Evolutionary conservation across 2,797 vertebrate species (phyloP).

Genomic region (Aythya fuligula): DNA sequence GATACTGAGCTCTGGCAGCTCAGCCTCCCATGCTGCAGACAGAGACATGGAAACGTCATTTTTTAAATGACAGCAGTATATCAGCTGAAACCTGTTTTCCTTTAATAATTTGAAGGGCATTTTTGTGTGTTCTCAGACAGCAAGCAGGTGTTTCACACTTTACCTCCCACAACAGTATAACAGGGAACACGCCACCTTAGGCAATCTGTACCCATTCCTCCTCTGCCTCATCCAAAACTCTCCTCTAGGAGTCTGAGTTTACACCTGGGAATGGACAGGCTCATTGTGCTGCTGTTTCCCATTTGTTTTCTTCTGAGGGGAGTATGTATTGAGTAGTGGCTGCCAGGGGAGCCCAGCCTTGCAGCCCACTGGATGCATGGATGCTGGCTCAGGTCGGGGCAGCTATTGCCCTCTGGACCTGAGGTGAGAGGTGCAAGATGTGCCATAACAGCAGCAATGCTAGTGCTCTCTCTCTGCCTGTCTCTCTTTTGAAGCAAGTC

Average conservation of each 20-base stretch:
- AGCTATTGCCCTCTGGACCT: fast-evolving
- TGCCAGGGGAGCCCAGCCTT: neutral
- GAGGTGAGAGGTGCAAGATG: neutral
- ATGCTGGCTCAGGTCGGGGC: neutral
- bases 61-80: neutral
- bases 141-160: neutral
- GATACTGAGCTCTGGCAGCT: neutral
- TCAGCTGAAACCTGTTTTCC: neutral
- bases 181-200: neutral
- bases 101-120: neutral
- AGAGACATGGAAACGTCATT: neutral
- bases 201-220: neutral
- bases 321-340: neutral
- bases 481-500: constrained; percentile 27
- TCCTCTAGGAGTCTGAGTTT: neutral
- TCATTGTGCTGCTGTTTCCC: neutral
- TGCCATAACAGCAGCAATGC: neutral
- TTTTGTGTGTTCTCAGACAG: neutral
- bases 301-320: neutral
- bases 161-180: neutral
- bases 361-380: fast-evolving
- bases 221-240: neutral
- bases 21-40: neutral
- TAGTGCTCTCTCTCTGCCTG: neutral
- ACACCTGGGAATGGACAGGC: neutral